Evolutionary conservation across 92 coral and sea anemone species (phyloP).

Genomic region (Phenganax stokvisi): DNA sequence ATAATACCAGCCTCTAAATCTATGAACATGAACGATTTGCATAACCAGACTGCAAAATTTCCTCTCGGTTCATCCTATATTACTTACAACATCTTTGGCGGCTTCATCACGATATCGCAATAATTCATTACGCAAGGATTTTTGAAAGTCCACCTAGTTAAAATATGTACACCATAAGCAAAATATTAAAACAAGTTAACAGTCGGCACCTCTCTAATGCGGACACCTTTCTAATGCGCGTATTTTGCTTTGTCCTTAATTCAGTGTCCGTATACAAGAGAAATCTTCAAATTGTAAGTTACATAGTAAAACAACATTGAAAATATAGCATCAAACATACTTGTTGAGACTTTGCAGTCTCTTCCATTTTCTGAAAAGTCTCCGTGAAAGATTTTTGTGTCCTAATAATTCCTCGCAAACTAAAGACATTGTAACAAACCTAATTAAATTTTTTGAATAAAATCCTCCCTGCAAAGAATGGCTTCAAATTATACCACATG

Average conservation of each 20-base stretch:
- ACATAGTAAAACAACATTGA: neutral
- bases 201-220: neutral
- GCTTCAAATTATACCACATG: too few species aligned
- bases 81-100: constrained; percentile 29
- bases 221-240: neutral
- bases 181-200: neutral
- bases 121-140: constrained; percentile 22
- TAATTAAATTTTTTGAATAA: too few species aligned
- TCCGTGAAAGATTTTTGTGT: constrained; percentile 24
- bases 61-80: too few species aligned
- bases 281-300: neutral
- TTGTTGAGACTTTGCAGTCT: constrained; percentile 13
- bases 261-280: neutral
- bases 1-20: neutral
- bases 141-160: neutral
- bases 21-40: too few species aligned
- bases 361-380: constrained; percentile 20
- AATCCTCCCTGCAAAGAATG: too few species aligned
- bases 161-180: too few species aligned
- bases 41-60: too few species aligned
- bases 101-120: constrained; percentile 31
- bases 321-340: constrained; percentile 15
- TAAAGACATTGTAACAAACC: neutral
- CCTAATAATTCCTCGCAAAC: constrained; percentile 21
- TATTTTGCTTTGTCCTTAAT: neutral